Evolutionary conservation across 1,140 invertebrate species (phyloP).

Genomic region (Mercenaria mercenaria): DNA sequence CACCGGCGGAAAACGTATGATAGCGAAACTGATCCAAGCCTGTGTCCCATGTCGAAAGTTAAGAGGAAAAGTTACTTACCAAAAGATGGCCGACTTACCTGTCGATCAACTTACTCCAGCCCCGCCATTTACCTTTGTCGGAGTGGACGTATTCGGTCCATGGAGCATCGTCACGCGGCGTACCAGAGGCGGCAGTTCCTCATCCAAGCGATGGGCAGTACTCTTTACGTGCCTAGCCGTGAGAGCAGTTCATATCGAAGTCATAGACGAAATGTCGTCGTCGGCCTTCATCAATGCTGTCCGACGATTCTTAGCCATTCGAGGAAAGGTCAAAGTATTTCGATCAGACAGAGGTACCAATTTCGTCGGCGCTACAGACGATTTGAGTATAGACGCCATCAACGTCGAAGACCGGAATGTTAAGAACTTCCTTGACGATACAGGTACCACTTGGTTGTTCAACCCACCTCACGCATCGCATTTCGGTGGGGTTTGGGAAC

Average conservation of each 20-base stretch:
- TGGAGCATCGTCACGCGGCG: background rate
- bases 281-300: conserved; percentile 8
- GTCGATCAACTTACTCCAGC: conserved; percentile 61
- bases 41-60: conserved; percentile 69
- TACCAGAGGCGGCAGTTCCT: background rate
- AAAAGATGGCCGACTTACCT: conserved; percentile 72
- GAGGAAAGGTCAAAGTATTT: background rate
- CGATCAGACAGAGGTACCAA: background rate
- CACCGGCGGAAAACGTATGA: conserved; percentile 21
- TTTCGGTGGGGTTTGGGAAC: conserved; percentile 69
- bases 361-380: background rate
- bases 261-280: background rate
- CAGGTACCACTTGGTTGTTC: background rate
- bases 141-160: conserved; percentile 52
- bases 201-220: background rate
- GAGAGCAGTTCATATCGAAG: background rate
- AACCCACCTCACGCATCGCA: conserved; percentile 63
- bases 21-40: conserved; percentile 59
- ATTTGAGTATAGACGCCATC: background rate
- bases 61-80: conserved; percentile 25
- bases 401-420: background rate
- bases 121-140: conserved; percentile 68
- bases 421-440: background rate
- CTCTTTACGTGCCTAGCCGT: background rate
- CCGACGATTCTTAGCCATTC: background rate